Evolutionary conservation across 2,888 invertebrate species (phyloP).

Genomic region (Protonemura montana): DNA sequence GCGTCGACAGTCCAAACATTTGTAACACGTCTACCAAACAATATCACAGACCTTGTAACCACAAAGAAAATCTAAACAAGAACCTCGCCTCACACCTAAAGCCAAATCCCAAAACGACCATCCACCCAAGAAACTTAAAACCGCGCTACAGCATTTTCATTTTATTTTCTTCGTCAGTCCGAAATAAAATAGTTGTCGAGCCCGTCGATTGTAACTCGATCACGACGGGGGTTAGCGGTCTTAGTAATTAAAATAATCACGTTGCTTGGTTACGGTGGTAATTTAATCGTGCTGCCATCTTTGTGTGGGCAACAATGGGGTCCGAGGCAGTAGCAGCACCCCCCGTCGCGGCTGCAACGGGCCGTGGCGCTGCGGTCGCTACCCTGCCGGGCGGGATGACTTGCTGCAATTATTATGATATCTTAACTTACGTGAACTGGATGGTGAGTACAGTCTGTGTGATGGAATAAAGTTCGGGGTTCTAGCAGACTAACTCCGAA

Average conservation of each 20-base stretch:
- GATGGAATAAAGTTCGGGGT: no score
- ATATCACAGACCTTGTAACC: neutral
- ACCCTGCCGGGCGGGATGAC: neutral
- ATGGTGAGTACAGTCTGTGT: neutral
- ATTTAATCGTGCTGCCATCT: conserved; percentile 22
- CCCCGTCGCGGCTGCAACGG: neutral
- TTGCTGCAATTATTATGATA: neutral
- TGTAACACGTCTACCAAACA: no score
- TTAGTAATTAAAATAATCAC: conserved; percentile 8
- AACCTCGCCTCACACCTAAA: neutral
- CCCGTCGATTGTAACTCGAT: neutral
- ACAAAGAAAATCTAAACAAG: neutral
- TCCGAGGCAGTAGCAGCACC: neutral
- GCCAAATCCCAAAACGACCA: neutral
- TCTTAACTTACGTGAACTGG: neutral
- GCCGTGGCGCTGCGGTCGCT: neutral
- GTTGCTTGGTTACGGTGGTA: conserved; percentile 8
- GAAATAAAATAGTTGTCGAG: neutral
- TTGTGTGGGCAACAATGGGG: neutral
- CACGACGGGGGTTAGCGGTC: neutral
- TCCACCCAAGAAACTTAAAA: neutral
- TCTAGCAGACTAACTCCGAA: no score
- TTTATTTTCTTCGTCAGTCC: neutral
- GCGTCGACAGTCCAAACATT: no score
- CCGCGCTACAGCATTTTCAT: neutral